Evolutionary conservation across 2,113 vertebrate genomes (phyloP), one percentile per base, ranked within the genome.

Genomic region (Melanostigma gelatinosum): DNA sequence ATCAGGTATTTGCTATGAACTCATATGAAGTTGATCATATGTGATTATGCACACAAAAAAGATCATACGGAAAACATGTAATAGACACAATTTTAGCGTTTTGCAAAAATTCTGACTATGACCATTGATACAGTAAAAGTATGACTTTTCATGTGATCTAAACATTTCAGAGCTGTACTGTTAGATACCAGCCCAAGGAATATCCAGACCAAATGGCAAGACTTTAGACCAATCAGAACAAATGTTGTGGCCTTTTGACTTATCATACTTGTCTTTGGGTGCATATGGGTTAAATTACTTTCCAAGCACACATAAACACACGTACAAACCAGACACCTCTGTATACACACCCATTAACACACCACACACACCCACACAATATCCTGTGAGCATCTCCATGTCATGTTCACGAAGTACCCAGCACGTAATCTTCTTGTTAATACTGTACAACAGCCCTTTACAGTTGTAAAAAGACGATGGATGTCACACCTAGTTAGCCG

Each of bases 401-500:
- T 48, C 62, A 69, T 70, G 72, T 82, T 79, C 63, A 61, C 32
- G 38, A 57, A 54, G 50, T 48, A 24, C 38, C 4, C 55, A 50
- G 20, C 57, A 63, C 71, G 61, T 24, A 67, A 55, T 85, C 8
- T 8, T 82, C 18, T 54, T 61, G 57, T 72, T 69, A 55, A 77
- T 68, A 32, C 38, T 52, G 9, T 63, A 54, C 44, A 71, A 78
- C 40, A 16, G 40, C 67, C n/a, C 67, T 82, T 79, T 76, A 68
- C 50, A 38, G 55, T 2, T 69, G 36, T 63, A 20, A 27, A 50
- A 72, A 48, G 34, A 40, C 44, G 32, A 78, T 46, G 62, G n/a
- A 55, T 48, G 80, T 86, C 83, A 78, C 55, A 77, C 32, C 55
- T 34, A 15, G 70, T 87, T 81, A 70, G n/a, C 61, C 72, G 18